Evolutionary conservation across 2,888 invertebrate species (phyloP), one percentile per base, ranked within the genome.

Genomic region (Ectemnius cavifrons): DNA sequence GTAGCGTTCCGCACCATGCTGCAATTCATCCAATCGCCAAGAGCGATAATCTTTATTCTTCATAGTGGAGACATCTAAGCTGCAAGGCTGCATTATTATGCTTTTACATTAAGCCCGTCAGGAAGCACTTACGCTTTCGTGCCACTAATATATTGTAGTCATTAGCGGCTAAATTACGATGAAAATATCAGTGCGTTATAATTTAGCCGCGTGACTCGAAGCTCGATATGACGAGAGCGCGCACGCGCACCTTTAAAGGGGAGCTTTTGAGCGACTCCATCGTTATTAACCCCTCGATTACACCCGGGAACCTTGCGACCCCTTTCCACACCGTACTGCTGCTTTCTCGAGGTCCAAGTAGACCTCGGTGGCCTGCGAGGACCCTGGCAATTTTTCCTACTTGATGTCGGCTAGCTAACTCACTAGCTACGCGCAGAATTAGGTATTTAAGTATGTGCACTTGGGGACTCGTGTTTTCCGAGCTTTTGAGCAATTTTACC

Each of bases 21-120:
- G 37, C 37, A 11, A 11, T 37, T 6, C 37, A 37, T 69, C 47
- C 63, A 60, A 68, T 71, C 65, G n/a, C 61, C 20, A 11, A n/a
- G 23, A 49, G 23, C 49, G 37, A 37, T 6, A 37, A 11, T 11
- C 37, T 37, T 37, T 11, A 37, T 37, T 37, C 37, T 37, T 11
- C 37, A 0, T 11, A 37, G 11, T 37, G 37, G 11, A 37, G 5
- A 37, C 8, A 37, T 37, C 8, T 11, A 37, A 37, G 37, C 0
- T 4, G 8, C 37, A 37, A 37, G 11, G 0, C 11, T 37, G 37
- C 37, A 37, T 37, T 37, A 37, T 37, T 37, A 37, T 23, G 23
- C 23, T 37, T 37, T 8, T 37, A 11, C 1, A 60, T 60, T 60
- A 0, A 16, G 27, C 37, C 14, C 37, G 60, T 2, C n/a, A 60